Evolutionary conservation across 92 coral and sea anemone species (phyloP).

Genomic region (Actinernus sp.): DNA sequence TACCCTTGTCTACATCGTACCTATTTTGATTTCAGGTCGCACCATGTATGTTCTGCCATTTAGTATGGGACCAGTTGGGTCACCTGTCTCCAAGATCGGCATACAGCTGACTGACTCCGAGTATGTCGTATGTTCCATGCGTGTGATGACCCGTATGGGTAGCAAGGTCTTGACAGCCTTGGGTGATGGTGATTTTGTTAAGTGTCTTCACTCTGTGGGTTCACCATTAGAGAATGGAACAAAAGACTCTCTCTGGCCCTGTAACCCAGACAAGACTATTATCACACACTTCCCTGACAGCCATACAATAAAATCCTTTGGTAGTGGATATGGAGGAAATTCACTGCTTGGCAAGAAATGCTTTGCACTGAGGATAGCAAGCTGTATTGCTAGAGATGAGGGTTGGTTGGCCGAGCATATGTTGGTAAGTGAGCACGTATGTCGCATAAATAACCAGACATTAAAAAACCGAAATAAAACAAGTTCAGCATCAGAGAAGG

Average conservation of each 20-base stretch:
- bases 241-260: conserved; percentile 74
- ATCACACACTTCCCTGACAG: conserved; percentile 84
- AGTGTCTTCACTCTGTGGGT: conserved; percentile 89
- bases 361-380: conserved; percentile 91
- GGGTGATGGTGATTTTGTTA: conserved; percentile 75
- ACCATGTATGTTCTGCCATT: conserved; percentile 92
- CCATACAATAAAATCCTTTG: conserved; percentile 79
- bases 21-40: conserved; percentile 59
- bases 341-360: conserved; percentile 92
- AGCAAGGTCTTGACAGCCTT: conserved; percentile 72
- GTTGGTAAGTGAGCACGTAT: conserved; percentile 60
- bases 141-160: conserved; percentile 90
- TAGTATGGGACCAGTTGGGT: conserved; percentile 94
- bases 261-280: conserved; percentile 83
- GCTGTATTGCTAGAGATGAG: conserved; percentile 76
- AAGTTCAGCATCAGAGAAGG: too few species aligned
- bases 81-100: conserved; percentile 92
- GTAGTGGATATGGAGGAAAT: conserved; percentile 95
- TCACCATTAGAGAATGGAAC: conserved; percentile 75
- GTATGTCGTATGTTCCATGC: conserved; percentile 87
- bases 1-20: too few species aligned
- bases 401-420: conserved; percentile 96
- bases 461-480: too few species aligned
- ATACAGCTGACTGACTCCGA: conserved; percentile 88
- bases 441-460: too few species aligned